A percentile compares a stretch with the other conserved stretches of the same genome.
Evolutionary conservation across 2,888 invertebrate species (phyloP).

Genomic region (Myopa tessellatipennis): DNA sequence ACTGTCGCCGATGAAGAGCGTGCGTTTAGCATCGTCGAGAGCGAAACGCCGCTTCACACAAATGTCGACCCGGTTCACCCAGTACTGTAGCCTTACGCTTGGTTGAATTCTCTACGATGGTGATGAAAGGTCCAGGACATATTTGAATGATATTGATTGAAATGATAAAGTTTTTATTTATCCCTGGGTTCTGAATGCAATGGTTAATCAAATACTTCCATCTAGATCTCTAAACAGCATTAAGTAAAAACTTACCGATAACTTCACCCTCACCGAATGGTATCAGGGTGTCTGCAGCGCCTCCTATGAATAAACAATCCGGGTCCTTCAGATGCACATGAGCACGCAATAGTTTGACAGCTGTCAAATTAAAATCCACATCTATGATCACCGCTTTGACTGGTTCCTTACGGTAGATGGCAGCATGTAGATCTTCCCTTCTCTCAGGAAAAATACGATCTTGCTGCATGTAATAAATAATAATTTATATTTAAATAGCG

Average conservation of each 20-base stretch:
- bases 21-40: conserved; percentile 73
- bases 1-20: conserved; percentile 88
- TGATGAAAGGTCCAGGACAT: conserved; percentile 68
- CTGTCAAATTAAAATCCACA: conserved; percentile 68
- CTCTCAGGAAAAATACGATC: conserved; percentile 47
- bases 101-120: conserved; percentile 64
- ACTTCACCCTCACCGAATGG: conserved; percentile 57
- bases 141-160: conserved; percentile 1
- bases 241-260: conserved; percentile 52
- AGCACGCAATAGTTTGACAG: conserved; percentile 68
- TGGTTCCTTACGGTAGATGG: conserved; percentile 57
- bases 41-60: conserved; percentile 59
- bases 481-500: too few relatives aligned
- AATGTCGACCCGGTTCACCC: conserved; percentile 69
- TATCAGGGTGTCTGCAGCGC: conserved; percentile 65
- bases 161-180: too few relatives aligned
- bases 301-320: conserved; percentile 69
- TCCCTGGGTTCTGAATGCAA: too few relatives aligned
- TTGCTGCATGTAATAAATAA: conserved; percentile 45
- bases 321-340: conserved; percentile 66
- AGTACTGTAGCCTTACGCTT: conserved; percentile 64
- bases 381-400: conserved; percentile 70
- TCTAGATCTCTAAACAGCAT: too few relatives aligned
- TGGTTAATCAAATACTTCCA: too few relatives aligned
- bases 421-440: conserved; percentile 55